Evolutionary conservation across 1,140 invertebrate species (phyloP).

Genomic region (Drosophila ohnishii): DNA sequence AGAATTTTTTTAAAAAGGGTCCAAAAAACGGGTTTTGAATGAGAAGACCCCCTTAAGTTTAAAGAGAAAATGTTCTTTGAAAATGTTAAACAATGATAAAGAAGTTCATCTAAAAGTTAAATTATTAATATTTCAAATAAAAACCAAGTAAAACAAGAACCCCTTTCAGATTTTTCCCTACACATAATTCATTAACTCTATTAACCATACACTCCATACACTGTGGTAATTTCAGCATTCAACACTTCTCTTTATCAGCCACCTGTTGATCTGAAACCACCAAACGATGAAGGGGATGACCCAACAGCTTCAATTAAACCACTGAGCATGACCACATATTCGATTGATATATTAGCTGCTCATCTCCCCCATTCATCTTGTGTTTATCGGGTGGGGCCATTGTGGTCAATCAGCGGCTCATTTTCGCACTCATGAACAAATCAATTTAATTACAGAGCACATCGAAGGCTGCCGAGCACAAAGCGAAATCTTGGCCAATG

Average conservation of each 20-base stretch:
- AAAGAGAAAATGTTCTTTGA: too few relatives aligned
- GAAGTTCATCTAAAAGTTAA: too few relatives aligned
- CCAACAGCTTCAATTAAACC: constrained; percentile 9
- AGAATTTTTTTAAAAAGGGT: too few relatives aligned
- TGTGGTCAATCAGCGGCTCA: constrained; percentile 50
- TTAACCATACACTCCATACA: background rate
- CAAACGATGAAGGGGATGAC: background rate
- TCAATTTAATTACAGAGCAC: constrained; percentile 40
- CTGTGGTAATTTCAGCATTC: constrained; percentile 6
- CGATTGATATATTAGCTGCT: constrained; percentile 50
- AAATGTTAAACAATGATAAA: background rate
- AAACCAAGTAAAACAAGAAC: background rate
- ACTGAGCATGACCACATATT: constrained; percentile 16
- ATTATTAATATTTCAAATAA: background rate
- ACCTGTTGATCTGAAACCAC: constrained; percentile 32
- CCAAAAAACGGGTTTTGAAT: too few relatives aligned
- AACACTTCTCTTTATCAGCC: constrained; percentile 6
- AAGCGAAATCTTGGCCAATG: constrained; percentile 1
- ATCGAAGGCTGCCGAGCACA: background rate
- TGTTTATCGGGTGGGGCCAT: constrained; percentile 20
- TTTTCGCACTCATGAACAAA: constrained; percentile 45
- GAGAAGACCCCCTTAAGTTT: too few relatives aligned
- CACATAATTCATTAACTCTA: background rate
- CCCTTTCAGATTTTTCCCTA: background rate
- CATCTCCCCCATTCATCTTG: constrained; percentile 31